Conservation (phyloP, 2,888 invertebrate genomes). For the Sarcophaga variegata region DNA sequence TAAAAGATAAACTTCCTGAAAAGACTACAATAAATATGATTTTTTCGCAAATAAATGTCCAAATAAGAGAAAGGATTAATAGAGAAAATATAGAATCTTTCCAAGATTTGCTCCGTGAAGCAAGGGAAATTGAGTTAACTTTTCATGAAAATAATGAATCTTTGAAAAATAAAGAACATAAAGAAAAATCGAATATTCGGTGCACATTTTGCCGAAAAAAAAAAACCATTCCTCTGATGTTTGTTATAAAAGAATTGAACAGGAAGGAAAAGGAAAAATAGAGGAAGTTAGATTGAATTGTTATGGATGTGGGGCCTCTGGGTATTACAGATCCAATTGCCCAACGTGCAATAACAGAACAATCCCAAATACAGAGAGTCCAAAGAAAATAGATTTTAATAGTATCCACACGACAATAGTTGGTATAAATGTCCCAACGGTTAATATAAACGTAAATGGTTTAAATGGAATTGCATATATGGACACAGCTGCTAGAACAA, state of each 20-base stretch:
- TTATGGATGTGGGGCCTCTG: constrained; percentile 42
- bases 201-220: constrained; percentile 14
- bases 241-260: constrained; percentile 31
- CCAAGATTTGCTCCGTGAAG: neutral
- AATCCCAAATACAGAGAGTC: neutral
- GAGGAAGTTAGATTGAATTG: constrained; percentile 22
- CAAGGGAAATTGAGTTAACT: constrained; percentile 11
- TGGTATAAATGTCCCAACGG: constrained; percentile 49
- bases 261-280: constrained; percentile 28
- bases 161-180: no score
- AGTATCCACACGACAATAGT: constrained; percentile 33
- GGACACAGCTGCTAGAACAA: constrained; percentile 65
- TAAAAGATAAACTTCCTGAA: neutral
- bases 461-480: constrained; percentile 54
- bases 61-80: constrained; percentile 5
- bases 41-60: constrained; percentile 4
- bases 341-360: constrained; percentile 29
- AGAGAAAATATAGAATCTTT: constrained; percentile 3
- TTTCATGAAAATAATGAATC: neutral
- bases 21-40: constrained; percentile 26
- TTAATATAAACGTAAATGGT: constrained; percentile 45
- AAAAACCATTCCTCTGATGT: constrained; percentile 14
- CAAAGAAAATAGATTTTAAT: constrained; percentile 40
- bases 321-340: constrained; percentile 38
- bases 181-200: no score